Evolutionary conservation across 1,140 invertebrate species (phyloP).

Genomic region (Formica selysi): DNA sequence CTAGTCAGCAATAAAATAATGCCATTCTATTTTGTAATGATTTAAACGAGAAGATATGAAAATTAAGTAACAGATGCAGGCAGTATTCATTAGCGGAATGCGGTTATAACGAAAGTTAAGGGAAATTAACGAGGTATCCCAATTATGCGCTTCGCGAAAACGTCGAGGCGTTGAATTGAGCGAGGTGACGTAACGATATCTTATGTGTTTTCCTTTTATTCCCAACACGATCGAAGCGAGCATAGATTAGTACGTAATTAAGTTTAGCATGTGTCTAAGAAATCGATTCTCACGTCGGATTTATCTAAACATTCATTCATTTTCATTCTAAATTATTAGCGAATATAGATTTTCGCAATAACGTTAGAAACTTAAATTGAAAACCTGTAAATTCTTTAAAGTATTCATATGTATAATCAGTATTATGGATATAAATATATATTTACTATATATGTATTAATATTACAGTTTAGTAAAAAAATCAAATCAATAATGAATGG

Average conservation of each 20-base stretch:
- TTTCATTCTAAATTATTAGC: constrained; percentile 17
- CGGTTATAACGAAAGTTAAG: constrained; percentile 18
- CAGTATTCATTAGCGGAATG: constrained; percentile 26
- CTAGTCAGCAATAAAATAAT: constrained; percentile 42
- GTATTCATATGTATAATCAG: neutral
- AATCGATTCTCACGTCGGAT: neutral
- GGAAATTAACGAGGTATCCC: constrained; percentile 21
- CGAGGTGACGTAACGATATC: constrained; percentile 19
- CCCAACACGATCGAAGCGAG: constrained; percentile 10
- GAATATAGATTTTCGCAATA: neutral
- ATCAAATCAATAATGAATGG: neutral
- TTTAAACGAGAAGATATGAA: neutral
- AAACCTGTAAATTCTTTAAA: neutral
- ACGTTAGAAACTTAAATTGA: constrained; percentile 2
- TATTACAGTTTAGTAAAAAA: neutral
- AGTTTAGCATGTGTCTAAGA: constrained; percentile 27
- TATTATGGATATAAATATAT: neutral
- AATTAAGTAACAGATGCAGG: constrained; percentile 28
- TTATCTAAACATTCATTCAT: neutral
- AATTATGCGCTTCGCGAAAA: constrained; percentile 44
- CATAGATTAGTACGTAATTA: constrained; percentile 28
- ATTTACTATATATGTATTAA: neutral
- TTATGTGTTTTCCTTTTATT: constrained; percentile 36
- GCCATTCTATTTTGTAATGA: constrained; percentile 12
- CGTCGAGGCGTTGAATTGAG: neutral